These are phyloP conservation scores for Pituophis catenifer DNA, from an alignment of 2,113 vertebrate species.

Conservation along the genomic window DNA sequence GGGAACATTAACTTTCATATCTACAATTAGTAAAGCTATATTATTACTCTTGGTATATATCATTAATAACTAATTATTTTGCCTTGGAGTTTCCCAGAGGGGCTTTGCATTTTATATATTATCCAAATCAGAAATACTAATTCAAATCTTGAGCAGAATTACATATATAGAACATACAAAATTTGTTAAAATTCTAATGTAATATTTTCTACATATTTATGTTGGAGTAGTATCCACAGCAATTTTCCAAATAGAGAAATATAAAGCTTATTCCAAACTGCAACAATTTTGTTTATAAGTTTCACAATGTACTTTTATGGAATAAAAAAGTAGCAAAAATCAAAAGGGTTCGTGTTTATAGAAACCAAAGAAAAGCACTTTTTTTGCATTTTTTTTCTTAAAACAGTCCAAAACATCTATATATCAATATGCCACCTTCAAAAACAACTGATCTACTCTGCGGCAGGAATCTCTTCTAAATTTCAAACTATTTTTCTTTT, in stretches of 20 bases:
- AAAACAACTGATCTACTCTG: neutral
- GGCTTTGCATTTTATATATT: constrained; percentile 26
- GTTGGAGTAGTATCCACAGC: constrained; percentile 55
- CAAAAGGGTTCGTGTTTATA: neutral
- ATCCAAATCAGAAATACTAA: constrained; percentile 42
- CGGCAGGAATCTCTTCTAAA: neutral
- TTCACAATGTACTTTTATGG: neutral
- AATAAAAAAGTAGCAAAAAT: neutral
- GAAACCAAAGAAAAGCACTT: neutral
- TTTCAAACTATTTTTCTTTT: neutral
- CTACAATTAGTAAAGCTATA: constrained; percentile 32
- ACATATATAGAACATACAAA: constrained; percentile 46
- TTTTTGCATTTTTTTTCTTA: neutral
- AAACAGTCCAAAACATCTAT: neutral
- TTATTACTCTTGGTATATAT: constrained; percentile 31
- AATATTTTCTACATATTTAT: constrained; percentile 60
- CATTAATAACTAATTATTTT: neutral
- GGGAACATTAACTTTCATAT: neutral
- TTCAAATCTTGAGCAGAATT: constrained; percentile 50
- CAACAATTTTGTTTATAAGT: constrained; percentile 12
- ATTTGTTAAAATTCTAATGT: constrained; percentile 49
- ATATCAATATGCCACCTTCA: neutral
- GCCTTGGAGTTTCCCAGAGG: constrained; percentile 2
- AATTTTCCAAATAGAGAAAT: constrained; percentile 56
- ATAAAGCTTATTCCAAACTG: constrained; percentile 33